phyloP scores from a whole-genome alignment of 2,797 vertebrate genomes.

The Microhierax caerulescens region DNA sequence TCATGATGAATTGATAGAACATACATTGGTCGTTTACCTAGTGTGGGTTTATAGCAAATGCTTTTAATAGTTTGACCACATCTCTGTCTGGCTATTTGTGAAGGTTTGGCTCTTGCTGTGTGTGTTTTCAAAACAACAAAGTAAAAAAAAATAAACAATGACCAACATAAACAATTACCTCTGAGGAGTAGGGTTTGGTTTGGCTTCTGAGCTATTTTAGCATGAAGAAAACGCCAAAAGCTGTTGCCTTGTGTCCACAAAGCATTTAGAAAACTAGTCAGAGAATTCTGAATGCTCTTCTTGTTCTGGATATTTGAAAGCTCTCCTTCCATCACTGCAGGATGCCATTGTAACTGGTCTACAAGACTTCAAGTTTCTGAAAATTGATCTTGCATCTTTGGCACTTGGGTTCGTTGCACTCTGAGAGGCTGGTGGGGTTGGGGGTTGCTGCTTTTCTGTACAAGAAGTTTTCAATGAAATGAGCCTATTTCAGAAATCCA shows the following conservation, averaged over 20 bases:
- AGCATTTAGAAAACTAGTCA: not conserved
- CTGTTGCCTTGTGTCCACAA: not conserved
- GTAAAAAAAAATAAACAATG: not conserved
- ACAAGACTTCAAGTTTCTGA: not conserved
- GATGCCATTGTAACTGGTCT: not conserved
- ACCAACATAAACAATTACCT: not conserved
- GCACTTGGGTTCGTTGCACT: not conserved
- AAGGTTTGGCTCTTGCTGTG: not conserved
- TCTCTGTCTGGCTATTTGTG: not conserved
- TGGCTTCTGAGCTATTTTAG: not conserved
- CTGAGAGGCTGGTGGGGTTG: not conserved
- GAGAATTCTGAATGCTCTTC: not conserved
- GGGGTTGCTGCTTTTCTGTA: not conserved
- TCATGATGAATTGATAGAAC: not conserved
- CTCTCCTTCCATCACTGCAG: not conserved
- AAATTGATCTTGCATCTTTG: not conserved
- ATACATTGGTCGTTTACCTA: not conserved
- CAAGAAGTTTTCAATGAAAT: not conserved
- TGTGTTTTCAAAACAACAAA: not conserved
- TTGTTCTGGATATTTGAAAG: fast-evolving
- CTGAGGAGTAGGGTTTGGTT: not conserved
- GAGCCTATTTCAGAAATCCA: not conserved
- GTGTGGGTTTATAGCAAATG: not conserved
- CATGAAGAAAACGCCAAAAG: not conserved
- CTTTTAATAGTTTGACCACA: not conserved